Conservation (phyloP, 2,113 vertebrate species). For the Andinoacara biseriatus region DNA sequence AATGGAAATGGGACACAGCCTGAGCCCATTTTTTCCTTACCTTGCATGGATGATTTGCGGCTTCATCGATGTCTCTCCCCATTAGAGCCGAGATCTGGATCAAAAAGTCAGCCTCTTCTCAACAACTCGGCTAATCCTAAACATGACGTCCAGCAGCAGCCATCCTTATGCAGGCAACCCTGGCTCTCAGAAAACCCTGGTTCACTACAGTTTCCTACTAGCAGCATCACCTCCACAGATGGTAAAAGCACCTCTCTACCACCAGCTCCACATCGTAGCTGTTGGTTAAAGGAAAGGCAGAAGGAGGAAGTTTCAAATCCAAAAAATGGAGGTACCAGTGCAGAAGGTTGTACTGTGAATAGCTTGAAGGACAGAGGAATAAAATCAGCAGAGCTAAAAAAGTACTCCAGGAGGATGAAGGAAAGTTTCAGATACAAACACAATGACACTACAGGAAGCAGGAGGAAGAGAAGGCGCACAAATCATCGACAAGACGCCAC, state of each 20-base stretch:
- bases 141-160: not conserved
- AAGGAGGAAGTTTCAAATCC: not conserved
- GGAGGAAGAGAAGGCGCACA: not conserved
- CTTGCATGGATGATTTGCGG: conserved; percentile 44
- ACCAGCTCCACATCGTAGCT: not conserved
- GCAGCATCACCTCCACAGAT: not conserved
- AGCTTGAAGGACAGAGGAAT: not conserved
- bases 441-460: not conserved
- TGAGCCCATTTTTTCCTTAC: not conserved
- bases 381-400: not conserved
- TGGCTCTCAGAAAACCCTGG: conserved; percentile 47
- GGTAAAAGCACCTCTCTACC: not conserved
- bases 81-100: conserved; percentile 6
- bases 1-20: not conserved
- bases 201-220: conserved; percentile 44
- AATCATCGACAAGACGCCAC: not conserved
- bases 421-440: not conserved
- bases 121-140: not conserved
- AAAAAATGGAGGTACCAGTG: not conserved
- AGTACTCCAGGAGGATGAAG: not conserved
- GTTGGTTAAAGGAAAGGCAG: not conserved
- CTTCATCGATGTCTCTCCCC: conserved; percentile 74
- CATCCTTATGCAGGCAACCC: not conserved
- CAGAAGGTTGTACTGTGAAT: not conserved
- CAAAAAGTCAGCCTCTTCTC: not conserved